Evolutionary conservation across 2,113 vertebrate genomes (phyloP).

Genomic region (Grallaria varia): DNA sequence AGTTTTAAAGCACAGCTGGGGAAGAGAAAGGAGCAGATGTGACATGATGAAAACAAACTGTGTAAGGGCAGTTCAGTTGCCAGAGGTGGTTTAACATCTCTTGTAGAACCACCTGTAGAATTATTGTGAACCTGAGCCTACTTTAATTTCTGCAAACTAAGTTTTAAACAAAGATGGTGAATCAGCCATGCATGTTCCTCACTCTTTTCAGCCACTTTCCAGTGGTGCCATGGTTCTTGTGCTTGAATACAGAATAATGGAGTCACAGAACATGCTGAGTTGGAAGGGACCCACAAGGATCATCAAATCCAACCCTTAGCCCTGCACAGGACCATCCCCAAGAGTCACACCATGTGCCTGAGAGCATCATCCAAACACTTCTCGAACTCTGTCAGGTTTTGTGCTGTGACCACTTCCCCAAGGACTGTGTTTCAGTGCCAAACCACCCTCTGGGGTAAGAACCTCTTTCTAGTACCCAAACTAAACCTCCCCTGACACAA

Average conservation of each 20-base stretch:
- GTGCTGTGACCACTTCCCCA: not conserved
- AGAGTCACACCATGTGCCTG: not conserved
- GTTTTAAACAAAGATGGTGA: not conserved
- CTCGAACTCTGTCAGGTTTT: not conserved
- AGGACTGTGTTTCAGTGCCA: not conserved
- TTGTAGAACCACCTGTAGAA: not conserved
- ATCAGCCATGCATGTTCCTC: accelerated
- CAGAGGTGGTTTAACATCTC: not conserved
- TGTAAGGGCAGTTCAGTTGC: not conserved
- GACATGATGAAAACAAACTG: not conserved
- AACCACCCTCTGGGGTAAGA: not conserved
- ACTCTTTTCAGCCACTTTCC: not conserved
- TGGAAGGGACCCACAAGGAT: not conserved
- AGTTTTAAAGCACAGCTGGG: not conserved
- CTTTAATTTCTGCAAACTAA: not conserved
- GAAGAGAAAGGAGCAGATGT: not conserved
- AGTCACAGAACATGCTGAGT: not conserved
- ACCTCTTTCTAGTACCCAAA: not conserved
- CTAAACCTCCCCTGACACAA: not conserved
- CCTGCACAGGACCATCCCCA: not conserved
- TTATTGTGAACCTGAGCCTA: not conserved
- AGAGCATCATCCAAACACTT: not conserved
- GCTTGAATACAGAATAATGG: not conserved
- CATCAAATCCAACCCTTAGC: not conserved
- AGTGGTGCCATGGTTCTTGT: not conserved